Evolutionary conservation across 2,113 vertebrate species (phyloP).

Genomic region (Pteropus alecto): DNA sequence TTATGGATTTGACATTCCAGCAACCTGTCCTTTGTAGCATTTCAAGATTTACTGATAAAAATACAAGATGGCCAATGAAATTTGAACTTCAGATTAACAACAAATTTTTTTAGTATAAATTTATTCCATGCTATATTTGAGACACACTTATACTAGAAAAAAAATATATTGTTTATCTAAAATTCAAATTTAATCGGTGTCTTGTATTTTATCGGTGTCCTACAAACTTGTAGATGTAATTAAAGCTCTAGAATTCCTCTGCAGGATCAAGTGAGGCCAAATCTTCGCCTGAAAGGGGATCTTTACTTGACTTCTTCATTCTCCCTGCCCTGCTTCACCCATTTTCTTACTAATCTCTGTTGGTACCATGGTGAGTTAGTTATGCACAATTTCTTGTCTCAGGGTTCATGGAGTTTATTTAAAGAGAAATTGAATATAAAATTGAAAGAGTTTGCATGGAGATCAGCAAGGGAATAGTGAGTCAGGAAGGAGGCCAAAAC

Average conservation of each 20-base stretch:
- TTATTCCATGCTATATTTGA: background rate
- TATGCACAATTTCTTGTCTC: background rate
- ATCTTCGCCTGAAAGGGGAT: background rate
- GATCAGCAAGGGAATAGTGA: background rate
- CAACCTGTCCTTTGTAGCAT: background rate
- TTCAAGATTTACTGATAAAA: background rate
- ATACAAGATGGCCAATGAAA: background rate
- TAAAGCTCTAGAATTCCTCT: background rate
- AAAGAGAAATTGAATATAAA: background rate
- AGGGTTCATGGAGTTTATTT: background rate
- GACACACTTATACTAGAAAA: background rate
- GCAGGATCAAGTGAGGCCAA: background rate
- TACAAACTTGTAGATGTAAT: background rate
- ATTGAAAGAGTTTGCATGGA: background rate
- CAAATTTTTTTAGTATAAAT: background rate
- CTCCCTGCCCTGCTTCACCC: fast-evolving
- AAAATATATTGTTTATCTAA: background rate
- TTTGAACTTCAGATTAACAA: background rate
- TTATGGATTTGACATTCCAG: background rate
- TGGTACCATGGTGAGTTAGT: background rate
- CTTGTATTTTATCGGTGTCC: background rate
- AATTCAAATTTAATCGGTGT: background rate
- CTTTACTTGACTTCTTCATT: background rate
- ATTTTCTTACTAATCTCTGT: background rate
- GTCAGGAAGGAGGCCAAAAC: background rate